Base-by-base conservation (phyloP, 2,888 invertebrate species). In the Dasysyrphus albostriatus region DNA sequence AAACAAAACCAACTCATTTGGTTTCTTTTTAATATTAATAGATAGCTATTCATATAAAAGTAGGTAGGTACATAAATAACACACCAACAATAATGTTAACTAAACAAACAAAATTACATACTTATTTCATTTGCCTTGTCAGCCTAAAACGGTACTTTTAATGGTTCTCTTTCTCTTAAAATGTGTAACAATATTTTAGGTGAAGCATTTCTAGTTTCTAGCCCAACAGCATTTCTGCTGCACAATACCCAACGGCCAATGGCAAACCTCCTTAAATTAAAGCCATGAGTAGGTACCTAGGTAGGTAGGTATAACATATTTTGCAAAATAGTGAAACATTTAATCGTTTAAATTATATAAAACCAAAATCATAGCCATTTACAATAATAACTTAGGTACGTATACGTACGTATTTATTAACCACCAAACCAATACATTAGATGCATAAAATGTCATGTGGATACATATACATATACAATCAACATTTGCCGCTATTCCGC, bases 401-500 rank as follows among this genome's bases (percentile, higher is more conserved):
- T 32, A 6, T 32, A 4, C n/a, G 5, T 51, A 24, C 6, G 6
- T 47, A 16, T 29, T 29, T 49, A 59, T 61, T 81, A 69, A 76
- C 65, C 56, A 47, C 39, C 56, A 24, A 70, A 82, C 63, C 47
- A 34, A 69, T 61, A 39, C 75, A 44, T 9, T 51, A 29, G 16
- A 54, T 12, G 12, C 3, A 14, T 12, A 7, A 44, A 63, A 44
- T 44, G 32, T 29, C 10, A 63, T 44, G 32, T 37, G 39, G 39
- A 32, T 3, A n/a, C 74, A 63, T 34, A 83, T 37, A 74, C 39
- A 42, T 10, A 42, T 10, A 42, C 24, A 63, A 14, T 24, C 44
- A 59, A 65, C 47, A 74, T 29, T 16, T 70, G 79, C 79, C 83
- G 83, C 83, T 83, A 83, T 83, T 83, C 74, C 74, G 63, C 74